Evolutionary conservation across 92 coral and sea anemone species (phyloP).

Genomic region (Porites lobata): DNA sequence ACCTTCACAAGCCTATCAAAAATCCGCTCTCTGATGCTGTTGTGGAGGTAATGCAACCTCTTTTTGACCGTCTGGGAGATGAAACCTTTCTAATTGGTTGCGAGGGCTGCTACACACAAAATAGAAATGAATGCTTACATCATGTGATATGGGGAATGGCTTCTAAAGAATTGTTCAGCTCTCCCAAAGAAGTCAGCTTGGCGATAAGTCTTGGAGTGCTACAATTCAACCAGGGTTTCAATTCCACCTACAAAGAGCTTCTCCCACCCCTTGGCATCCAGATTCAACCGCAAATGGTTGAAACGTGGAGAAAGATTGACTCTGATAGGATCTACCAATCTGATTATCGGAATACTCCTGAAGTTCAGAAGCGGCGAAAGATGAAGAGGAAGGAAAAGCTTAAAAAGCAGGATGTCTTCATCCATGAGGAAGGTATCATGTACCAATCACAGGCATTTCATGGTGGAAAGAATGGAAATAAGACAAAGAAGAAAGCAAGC

Average conservation of each 20-base stretch:
- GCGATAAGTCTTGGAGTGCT: not conserved
- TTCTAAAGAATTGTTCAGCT: conserved; percentile 37
- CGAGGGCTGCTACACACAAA: conserved; percentile 63
- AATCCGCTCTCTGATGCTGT: conserved; percentile 56
- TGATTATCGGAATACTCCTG: conserved; percentile 25
- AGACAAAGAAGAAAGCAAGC: too few species aligned
- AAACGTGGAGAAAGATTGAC: conserved; percentile 25
- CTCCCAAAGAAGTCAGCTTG: not conserved
- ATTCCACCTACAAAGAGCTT: too few species aligned
- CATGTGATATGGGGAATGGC: conserved; percentile 72
- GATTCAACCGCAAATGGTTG: too few species aligned
- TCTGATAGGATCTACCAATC: not conserved
- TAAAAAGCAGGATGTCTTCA: conserved; percentile 67
- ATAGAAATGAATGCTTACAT: conserved; percentile 63
- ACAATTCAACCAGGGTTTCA: not conserved
- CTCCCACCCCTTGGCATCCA: too few species aligned
- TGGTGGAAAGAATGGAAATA: not conserved
- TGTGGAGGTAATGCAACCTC: conserved; percentile 45
- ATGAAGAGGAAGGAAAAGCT: conserved; percentile 46
- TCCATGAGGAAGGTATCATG: conserved; percentile 56
- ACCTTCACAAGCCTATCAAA: conserved; percentile 48
- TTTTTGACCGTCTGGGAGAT: conserved; percentile 68
- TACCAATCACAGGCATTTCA: conserved; percentile 68
- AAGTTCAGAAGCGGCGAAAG: conserved; percentile 49
- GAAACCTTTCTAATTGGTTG: conserved; percentile 56